Percentiles rank a stretch among this genome's conserved stretches.
Evolutionary conservation across 2,888 invertebrate genomes (phyloP).

Genomic region (Dynastes grantii): DNA sequence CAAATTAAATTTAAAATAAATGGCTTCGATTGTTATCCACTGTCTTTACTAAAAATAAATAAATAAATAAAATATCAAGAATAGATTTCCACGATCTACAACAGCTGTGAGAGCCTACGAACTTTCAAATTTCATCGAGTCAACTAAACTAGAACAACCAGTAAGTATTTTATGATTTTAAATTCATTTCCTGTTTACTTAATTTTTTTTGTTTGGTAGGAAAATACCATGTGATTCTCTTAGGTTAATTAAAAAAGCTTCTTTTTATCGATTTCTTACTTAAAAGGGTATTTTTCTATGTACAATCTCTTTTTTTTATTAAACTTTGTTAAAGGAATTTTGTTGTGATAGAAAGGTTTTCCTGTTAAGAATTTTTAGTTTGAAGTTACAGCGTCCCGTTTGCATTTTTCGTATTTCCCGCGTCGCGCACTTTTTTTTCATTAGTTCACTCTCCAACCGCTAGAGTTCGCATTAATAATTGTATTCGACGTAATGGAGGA

Average conservation of each 20-base stretch:
- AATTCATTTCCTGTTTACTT: too few relatives aligned
- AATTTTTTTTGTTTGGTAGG: too few relatives aligned
- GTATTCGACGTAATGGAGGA: background rate
- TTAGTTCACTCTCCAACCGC: constrained; percentile 23
- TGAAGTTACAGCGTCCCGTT: constrained; percentile 4
- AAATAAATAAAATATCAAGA: too few relatives aligned
- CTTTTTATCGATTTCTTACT: background rate
- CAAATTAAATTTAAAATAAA: too few relatives aligned
- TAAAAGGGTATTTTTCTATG: background rate
- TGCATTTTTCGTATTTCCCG: constrained; percentile 22
- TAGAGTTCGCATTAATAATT: constrained; percentile 1
- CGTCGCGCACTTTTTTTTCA: background rate
- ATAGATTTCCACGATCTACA: too few relatives aligned
- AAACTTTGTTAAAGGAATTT: background rate
- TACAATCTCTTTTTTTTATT: background rate
- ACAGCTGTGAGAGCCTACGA: too few relatives aligned
- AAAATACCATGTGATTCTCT: too few relatives aligned
- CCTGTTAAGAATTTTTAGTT: background rate
- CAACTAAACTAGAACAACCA: too few relatives aligned
- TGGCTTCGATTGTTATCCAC: too few relatives aligned
- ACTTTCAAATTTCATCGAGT: too few relatives aligned
- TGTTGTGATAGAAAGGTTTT: background rate
- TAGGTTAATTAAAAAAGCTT: background rate
- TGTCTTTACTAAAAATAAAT: too few relatives aligned
- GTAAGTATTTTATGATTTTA: too few relatives aligned